Conservation (phyloP, 2,797 vertebrate genomes). For the Scarus forsteni region DNA sequence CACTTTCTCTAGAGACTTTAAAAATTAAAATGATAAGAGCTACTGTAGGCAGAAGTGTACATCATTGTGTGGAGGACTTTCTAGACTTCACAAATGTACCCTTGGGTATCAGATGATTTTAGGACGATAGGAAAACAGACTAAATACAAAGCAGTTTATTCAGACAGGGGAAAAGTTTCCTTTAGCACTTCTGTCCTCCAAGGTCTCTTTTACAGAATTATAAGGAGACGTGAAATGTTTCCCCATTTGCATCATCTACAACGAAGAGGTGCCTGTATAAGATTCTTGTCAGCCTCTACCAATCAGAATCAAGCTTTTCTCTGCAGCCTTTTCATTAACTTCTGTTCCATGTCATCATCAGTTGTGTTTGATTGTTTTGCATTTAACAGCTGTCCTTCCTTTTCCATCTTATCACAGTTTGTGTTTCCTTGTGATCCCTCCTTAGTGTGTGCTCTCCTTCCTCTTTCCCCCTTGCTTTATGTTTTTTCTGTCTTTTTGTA, state of each 20-base stretch:
- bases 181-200: neutral
- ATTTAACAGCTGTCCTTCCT: constrained; percentile 6
- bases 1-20: neutral
- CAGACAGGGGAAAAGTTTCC: constrained; percentile 4
- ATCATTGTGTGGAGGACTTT: neutral
- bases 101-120: constrained; percentile 13
- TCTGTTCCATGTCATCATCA: constrained; percentile 1
- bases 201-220: neutral
- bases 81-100: constrained; percentile 10
- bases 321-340: neutral
- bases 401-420: constrained; percentile 1
- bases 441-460: constrained; percentile 17
- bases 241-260: constrained; percentile 2
- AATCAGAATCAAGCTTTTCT: constrained; percentile 10
- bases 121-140: constrained; percentile 1
- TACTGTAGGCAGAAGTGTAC: neutral
- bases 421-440: constrained; percentile 28
- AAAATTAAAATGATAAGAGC: neutral
- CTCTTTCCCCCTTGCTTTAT: constrained; percentile 37
- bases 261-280: neutral
- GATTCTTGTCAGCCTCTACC: neutral
- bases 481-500: constrained; percentile 36
- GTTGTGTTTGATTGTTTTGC: neutral
- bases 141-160: constrained; percentile 7
- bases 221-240: neutral